Base-by-base conservation (phyloP, 2,113 vertebrate species). In the Ginglymostoma cirratum region DNA sequence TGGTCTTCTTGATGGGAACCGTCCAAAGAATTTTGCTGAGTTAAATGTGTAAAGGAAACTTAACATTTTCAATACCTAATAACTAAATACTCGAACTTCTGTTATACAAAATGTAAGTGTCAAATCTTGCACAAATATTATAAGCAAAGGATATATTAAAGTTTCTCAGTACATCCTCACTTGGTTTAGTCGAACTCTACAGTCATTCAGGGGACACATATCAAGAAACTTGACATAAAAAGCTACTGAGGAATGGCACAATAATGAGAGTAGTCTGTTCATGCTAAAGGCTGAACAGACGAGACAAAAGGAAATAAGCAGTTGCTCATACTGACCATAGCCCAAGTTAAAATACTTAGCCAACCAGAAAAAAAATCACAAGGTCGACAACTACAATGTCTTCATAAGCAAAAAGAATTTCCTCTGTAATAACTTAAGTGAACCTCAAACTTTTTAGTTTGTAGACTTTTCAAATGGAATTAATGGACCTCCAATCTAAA, bases 21-120 rank as follows among this genome's bases (percentile, higher is more conserved):
- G 97, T 83, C 97, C 98, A 67, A 97, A 97, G 87, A 76, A 97
- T 97, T 99, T 99, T 96, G 98, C 99, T 99, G 98, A 97, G 96
- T 70, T 93, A 96, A 0, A 17, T 30, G 97, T 98, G 97, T 98
- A 97, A 98, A 98, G 98, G 97, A 98, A 97, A 97, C 42, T 96
- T 97, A 96, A 92, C 96, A 70, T 30, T 42, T 72, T 95, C 61
- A 66, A 38, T 93, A 21, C 34, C 52, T 52, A 52, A 89, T 52
- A 89, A 89, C 52, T 42, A 87, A 55, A 55, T 55, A 87, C 85
- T 52, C 17, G 0, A 89, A 48, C 48, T 8, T 30, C 23, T 30
- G 48, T 55, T 14, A 55, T 42, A 15, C 1, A 87, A 87, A 48
- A 55, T 52, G 24, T 1, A 89, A 24, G 0, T 55, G 48, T 89